phyloP scores from a whole-genome alignment of 2,888 invertebrate genomes.

The Pheosia gnoma region DNA sequence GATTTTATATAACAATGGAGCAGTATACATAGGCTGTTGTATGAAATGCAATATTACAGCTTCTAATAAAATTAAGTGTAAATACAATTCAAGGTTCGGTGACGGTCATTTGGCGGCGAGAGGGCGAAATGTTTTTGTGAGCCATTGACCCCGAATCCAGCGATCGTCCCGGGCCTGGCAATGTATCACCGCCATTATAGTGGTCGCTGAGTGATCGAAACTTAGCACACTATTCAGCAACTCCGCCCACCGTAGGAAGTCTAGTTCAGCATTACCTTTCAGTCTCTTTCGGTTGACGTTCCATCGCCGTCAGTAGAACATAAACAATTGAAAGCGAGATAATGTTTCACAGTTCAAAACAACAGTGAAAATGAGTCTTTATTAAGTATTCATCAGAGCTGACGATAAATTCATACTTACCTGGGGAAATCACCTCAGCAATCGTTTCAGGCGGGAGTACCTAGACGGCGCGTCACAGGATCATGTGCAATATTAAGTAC shows the following conservation, averaged over 20 bases:
- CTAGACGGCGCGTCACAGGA: constrained; percentile 13
- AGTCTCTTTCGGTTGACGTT: neutral
- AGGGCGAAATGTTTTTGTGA: constrained; percentile 30
- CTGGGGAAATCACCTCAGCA: constrained; percentile 49
- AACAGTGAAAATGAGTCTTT: neutral
- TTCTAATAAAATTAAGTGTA: constrained; percentile 7
- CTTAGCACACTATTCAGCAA: constrained; percentile 42
- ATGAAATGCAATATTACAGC: constrained; percentile 14
- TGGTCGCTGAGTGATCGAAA: constrained; percentile 35
- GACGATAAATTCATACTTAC: constrained; percentile 51
- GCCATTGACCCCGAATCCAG: constrained; percentile 43
- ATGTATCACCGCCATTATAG: constrained; percentile 49
- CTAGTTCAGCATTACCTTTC: constrained; percentile 6
- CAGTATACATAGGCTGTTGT: constrained; percentile 21
- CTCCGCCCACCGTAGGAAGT: constrained; percentile 13
- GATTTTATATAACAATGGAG: constrained; percentile 50
- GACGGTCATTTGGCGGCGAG: constrained; percentile 13
- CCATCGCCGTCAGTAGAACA: too few species aligned
- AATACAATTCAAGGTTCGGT: constrained; percentile 18
- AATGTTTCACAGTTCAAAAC: neutral
- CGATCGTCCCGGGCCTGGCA: constrained; percentile 28
- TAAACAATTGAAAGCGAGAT: too few species aligned
- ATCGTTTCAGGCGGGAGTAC: constrained; percentile 27
- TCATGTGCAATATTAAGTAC: constrained; percentile 40
- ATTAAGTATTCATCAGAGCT: constrained; percentile 37